Percentiles rank a stretch among this genome's conserved stretches.
Evolutionary conservation across 2,113 vertebrate genomes (phyloP).

Genomic region (Odocoileus virginianus): DNA sequence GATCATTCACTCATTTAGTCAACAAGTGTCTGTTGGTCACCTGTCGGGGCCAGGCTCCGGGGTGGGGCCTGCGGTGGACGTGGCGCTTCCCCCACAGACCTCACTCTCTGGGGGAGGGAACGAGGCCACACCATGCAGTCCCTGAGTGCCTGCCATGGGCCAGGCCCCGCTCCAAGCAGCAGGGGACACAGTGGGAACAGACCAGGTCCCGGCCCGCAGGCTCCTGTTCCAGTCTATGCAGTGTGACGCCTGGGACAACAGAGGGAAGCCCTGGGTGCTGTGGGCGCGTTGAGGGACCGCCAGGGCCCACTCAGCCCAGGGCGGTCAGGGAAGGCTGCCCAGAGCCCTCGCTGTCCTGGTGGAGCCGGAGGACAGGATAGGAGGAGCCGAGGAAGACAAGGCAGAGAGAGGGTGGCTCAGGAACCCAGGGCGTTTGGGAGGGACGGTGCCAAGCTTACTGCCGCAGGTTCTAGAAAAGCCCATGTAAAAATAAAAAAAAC

Average conservation of each 20-base stretch:
- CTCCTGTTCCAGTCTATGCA: neutral
- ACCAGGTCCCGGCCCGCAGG: fast-evolving
- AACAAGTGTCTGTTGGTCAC: fast-evolving
- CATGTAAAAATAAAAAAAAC: too few relatives aligned
- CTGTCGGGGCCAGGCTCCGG: neutral
- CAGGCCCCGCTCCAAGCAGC: neutral
- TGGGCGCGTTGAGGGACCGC: neutral
- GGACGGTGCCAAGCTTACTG: too few relatives aligned
- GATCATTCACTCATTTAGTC: neutral
- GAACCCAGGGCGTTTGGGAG: too few relatives aligned
- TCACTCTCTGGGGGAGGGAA: neutral
- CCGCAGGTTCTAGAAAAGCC: too few relatives aligned
- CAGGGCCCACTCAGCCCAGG: neutral
- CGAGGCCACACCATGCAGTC: neutral
- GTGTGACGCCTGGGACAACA: neutral
- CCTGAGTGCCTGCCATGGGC: fast-evolving
- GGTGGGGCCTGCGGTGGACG: neutral
- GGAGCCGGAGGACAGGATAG: neutral
- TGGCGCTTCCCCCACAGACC: neutral
- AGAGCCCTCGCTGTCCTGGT: neutral
- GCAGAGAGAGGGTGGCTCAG: too few relatives aligned
- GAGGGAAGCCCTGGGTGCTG: neutral
- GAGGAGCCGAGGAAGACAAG: neutral
- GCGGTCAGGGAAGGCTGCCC: neutral
- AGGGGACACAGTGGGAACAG: neutral